Percentiles rank a stretch among this genome's conserved stretches.
These are phyloP conservation scores for Tautogolabrus adspersus DNA, from an alignment of 2,113 vertebrate genomes.

Conservation along the genomic window DNA sequence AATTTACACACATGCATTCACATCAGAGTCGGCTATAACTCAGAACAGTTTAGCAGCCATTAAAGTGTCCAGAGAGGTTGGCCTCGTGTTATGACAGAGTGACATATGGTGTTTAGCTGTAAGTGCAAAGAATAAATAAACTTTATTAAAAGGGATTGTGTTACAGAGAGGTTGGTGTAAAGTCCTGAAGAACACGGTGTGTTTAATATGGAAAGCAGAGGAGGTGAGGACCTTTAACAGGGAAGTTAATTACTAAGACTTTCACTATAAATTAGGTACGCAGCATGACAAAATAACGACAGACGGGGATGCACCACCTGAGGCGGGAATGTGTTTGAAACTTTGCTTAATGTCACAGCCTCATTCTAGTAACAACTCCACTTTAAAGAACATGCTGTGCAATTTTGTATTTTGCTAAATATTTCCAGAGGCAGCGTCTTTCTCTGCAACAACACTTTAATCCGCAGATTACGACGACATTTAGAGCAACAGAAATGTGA, in stretches of 20 bases:
- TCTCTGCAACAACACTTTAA: neutral
- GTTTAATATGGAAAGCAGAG: neutral
- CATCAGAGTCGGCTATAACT: constrained; percentile 25
- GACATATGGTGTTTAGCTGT: constrained; percentile 46
- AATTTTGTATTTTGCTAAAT: neutral
- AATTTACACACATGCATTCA: neutral
- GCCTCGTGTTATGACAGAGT: constrained; percentile 34
- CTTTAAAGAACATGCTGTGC: neutral
- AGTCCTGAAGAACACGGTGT: neutral
- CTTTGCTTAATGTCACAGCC: no score
- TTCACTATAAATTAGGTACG: neutral
- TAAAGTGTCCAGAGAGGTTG: constrained; percentile 10
- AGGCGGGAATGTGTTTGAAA: no score
- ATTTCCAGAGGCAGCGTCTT: neutral
- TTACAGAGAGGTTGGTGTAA: neutral
- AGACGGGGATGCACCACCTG: no score
- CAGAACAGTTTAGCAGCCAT: constrained; percentile 47
- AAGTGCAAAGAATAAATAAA: constrained; percentile 50
- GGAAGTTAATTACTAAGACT: neutral
- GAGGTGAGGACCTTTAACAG: neutral
- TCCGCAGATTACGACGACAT: neutral
- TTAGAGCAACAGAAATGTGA: neutral
- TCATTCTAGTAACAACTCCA: neutral
- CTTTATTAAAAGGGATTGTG: constrained; percentile 38
- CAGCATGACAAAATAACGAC: no score